Base-by-base conservation (phyloP, 1,140 invertebrate species). In the Anthonomus grandis region DNA sequence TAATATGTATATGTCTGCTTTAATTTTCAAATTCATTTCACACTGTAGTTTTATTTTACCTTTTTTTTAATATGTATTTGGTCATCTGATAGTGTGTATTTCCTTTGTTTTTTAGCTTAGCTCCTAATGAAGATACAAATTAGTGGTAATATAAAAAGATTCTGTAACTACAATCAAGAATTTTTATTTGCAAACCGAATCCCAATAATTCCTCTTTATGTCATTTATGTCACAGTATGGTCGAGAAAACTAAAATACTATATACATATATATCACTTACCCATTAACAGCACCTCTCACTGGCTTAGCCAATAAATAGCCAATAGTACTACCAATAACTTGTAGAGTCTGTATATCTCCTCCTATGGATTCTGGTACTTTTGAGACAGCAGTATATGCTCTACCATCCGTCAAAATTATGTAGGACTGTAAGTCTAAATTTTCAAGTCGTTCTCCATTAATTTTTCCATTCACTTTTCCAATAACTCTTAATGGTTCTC, bases 251-350 rank as follows among this genome's bases (percentile, higher is more conserved):
- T n/a, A n/a, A n/a, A n/a, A n/a, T n/a, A n/a, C n/a, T n/a, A n/a
- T n/a, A n/a, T n/a, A n/a, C n/a, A n/a, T n/a, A n/a, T n/a, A n/a
- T n/a, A 41, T 10, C 18, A 1, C 1, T 41, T 36, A 65, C 53
- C 95, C 95, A 75, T 97, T 98, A 24, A 81, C 78, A 0, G 86
- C 86, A 8, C 80, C 75, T 3, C 80, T 81, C 17, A 83, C 76
- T 1, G 88, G 84, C 65, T 87, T 87, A 4, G 95, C 92, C 73
- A 97, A 97, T 0, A 97, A 74, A 91, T 93, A 98, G 8, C 91
- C 92, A 42, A 96, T 85, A 0, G 90, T 81, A 15, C 82, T 81
- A 3, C 90, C 91, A 3, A 97, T 71, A 4, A 88, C 81, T 54
- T 86, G 83, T 0, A 95, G 75, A 15, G 90, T 79, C 70, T 94